These are phyloP conservation scores for Drosophila novamexicana DNA, from an alignment of 1,140 invertebrate species.

Conservation along the genomic window DNA sequence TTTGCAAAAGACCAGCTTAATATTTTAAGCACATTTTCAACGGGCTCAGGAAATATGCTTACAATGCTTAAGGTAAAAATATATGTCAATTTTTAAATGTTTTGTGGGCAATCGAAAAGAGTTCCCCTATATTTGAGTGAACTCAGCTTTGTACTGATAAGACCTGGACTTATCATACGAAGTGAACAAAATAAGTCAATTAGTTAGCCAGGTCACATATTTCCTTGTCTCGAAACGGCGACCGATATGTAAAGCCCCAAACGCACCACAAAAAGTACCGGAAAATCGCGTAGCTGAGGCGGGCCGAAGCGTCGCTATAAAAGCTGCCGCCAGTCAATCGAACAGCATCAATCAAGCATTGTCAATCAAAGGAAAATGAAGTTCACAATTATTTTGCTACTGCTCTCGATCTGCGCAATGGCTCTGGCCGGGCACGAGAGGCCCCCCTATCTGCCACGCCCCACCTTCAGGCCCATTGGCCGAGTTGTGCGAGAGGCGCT, in stretches of 20 bases:
- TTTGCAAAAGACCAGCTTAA: too few species aligned
- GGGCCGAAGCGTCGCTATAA: slow-evolving; percentile 14
- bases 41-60: too few species aligned
- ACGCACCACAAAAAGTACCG: slow-evolving; percentile 20
- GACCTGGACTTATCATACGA: too few species aligned
- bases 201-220: slow-evolving; percentile 22
- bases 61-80: too few species aligned
- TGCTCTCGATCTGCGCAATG: slow-evolving; percentile 12
- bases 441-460: slow-evolving; percentile 11
- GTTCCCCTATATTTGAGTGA: background rate
- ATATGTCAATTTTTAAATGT: too few species aligned
- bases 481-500: background rate
- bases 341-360: slow-evolving; percentile 5
- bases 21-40: too few species aligned
- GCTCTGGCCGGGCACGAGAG: slow-evolving; percentile 1
- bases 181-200: slow-evolving; percentile 8
- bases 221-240: background rate
- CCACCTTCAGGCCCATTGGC: slow-evolving; percentile 4
- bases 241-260: background rate
- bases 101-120: background rate
- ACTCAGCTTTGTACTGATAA: background rate
- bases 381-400: slow-evolving; percentile 10
- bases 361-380: slow-evolving; percentile 1
- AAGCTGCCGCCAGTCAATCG: background rate
- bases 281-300: background rate